A percentile compares a stretch with the other conserved stretches of the same genome.
phyloP scores from a whole-genome alignment of 2,113 vertebrate species.

The Castor canadensis region DNA sequence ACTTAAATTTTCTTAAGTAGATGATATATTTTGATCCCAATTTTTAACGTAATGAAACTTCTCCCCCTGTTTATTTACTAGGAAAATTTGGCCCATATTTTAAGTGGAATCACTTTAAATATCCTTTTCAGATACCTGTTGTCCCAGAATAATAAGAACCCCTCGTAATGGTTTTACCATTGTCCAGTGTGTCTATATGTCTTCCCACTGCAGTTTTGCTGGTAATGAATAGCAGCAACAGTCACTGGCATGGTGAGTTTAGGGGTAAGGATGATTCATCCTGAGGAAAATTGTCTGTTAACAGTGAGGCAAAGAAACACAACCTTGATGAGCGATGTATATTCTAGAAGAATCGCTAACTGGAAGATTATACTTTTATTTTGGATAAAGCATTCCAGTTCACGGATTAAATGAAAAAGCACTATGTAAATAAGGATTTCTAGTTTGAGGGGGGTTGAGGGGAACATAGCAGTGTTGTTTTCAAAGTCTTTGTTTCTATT shows the following conservation, averaged over 20 bases:
- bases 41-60: slow-evolving; percentile 25
- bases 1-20: slow-evolving; percentile 28
- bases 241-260: neutral
- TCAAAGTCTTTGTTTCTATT: slow-evolving; percentile 56
- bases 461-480: neutral
- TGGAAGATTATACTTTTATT: neutral
- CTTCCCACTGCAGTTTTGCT: neutral
- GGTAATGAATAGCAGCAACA: neutral
- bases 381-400: slow-evolving; percentile 18
- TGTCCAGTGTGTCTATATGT: neutral
- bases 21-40: slow-evolving; percentile 5
- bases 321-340: neutral
- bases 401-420: slow-evolving; percentile 39
- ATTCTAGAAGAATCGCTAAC: neutral
- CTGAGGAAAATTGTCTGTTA: slow-evolving; percentile 36
- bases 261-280: neutral
- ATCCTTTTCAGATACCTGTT: neutral
- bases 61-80: neutral
- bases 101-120: neutral
- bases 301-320: slow-evolving; percentile 37
- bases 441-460: neutral
- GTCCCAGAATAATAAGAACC: neutral
- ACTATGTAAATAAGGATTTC: slow-evolving; percentile 13
- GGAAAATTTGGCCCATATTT: neutral
- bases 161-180: neutral